A percentile compares a stretch with the other conserved stretches of the same genome.
These are phyloP conservation scores for Alethe diademata DNA, from an alignment of 2,113 vertebrate genomes.

Conservation along the genomic window DNA sequence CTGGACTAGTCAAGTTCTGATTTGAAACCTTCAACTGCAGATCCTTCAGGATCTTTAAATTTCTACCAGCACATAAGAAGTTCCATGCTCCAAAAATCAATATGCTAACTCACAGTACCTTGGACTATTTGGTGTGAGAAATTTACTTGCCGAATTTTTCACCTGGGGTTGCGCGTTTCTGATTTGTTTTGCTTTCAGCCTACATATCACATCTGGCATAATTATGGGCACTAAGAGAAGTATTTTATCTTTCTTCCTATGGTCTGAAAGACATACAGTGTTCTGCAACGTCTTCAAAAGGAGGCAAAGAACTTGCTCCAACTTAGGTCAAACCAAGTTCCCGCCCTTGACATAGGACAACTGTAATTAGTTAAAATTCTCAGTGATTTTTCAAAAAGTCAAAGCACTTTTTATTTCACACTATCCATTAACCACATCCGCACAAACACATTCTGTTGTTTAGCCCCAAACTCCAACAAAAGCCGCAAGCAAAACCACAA, in stretches of 20 bases:
- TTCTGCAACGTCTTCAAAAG: not conserved
- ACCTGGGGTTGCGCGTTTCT: not conserved
- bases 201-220: not conserved
- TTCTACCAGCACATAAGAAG: not conserved
- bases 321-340: not conserved
- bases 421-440: not conserved
- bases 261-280: not conserved
- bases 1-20: not conserved
- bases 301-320: not conserved
- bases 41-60: not conserved
- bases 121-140: not conserved
- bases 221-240: not conserved
- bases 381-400: not conserved
- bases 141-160: not conserved
- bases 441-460: not conserved
- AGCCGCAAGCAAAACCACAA: conserved; percentile 8
- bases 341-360: not conserved
- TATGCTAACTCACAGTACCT: not conserved
- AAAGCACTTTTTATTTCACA: not conserved
- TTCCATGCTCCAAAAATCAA: not conserved
- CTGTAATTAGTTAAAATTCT: not conserved
- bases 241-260: not conserved
- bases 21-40: not conserved
- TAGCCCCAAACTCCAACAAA: not conserved
- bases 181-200: not conserved